A percentile compares a stretch with the other conserved stretches of the same genome.
phyloP scores from a whole-genome alignment of 2,888 invertebrate species.

The Drosophila atripex region DNA sequence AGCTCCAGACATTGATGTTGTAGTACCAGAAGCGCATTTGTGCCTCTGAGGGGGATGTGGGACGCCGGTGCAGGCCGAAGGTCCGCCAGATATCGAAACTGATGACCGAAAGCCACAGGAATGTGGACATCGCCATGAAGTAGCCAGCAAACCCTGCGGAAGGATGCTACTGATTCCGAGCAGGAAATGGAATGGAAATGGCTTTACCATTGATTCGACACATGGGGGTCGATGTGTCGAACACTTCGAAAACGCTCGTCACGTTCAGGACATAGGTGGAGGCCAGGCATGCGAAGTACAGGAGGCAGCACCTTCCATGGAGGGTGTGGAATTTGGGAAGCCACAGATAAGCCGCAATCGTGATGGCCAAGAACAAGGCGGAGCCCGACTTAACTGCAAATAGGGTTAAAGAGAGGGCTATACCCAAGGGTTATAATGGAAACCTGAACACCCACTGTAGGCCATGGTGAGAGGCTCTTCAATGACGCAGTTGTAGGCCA shows the following conservation, averaged over 20 bases:
- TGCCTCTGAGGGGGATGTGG: constrained; percentile 22
- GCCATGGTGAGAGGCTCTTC: neutral
- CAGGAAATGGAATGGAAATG: neutral
- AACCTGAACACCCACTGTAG: neutral
- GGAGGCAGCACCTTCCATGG: constrained; percentile 40
- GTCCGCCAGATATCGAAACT: constrained; percentile 92
- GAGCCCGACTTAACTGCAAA: constrained; percentile 88
- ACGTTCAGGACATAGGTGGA: constrained; percentile 5
- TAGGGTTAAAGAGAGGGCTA: neutral
- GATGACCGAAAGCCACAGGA: constrained; percentile 93
- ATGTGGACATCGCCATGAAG: constrained; percentile 90
- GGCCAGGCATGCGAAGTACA: constrained; percentile 41
- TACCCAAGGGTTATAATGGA: too few relatives aligned
- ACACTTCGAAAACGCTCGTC: neutral
- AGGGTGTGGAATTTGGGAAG: constrained; percentile 28
- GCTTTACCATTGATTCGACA: neutral
- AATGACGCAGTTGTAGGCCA: constrained; percentile 21
- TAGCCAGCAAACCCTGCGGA: constrained; percentile 83
- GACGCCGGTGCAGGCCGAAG: constrained; percentile 34
- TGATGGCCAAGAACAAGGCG: constrained; percentile 88
- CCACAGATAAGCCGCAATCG: constrained; percentile 83
- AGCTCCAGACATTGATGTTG: constrained; percentile 76
- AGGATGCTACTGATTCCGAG: neutral
- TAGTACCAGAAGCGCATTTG: constrained; percentile 69
- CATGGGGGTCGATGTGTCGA: neutral